Base-by-base conservation (phyloP, 2,113 vertebrate genomes). In the Brachyistius frenatus region DNA sequence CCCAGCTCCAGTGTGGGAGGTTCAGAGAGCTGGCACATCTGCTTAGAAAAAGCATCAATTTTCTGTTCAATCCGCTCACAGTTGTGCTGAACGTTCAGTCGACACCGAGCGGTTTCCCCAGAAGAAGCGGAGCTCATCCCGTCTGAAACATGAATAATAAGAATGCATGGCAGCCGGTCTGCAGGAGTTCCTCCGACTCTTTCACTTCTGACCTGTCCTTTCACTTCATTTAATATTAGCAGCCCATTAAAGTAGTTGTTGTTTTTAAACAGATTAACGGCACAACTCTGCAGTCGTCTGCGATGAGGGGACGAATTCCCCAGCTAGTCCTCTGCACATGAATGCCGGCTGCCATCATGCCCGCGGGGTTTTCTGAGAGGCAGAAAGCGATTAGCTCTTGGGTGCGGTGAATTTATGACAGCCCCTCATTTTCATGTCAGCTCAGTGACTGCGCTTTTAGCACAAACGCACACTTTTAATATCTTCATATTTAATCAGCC, bases 381-480 rank as follows among this genome's bases (percentile, higher is more conserved):
- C 85, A 73, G 78, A 81, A 46, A 77, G 83, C 61, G 86, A 89
- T 91, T 91, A 87, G 84, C 88, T 86, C 80, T 49, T 4, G 70
- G 71, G 37, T 73, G 83, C 56, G 2, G 50, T 50, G 63, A 66
- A 80, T 88, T 78, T 44, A 79, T 88, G 85, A 89, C 82, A 88
- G 70, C 71, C 13, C 54, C 73, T 87, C 86, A 81, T 88, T 93
- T 90, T 76, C 61, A 50, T 61, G 82, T 87, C 88, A 84, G 69
- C 78, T 86, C 85, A 72, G 78, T 85, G 77, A 64, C 83, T 68
- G 47, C 14, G 69, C 70, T 78, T 23, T 74, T 36, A 73, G 61
- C 76, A 30, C 50, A 31, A 61, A 75, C 67, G 64, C 62, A 33
- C 75, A 76, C 77, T 73, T 60, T 73, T 67, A 81, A 88, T 85